Evolutionary conservation across 2,888 invertebrate genomes (phyloP), one percentile per base, ranked within the genome.

Genomic region (Hemithea aestivaria): DNA sequence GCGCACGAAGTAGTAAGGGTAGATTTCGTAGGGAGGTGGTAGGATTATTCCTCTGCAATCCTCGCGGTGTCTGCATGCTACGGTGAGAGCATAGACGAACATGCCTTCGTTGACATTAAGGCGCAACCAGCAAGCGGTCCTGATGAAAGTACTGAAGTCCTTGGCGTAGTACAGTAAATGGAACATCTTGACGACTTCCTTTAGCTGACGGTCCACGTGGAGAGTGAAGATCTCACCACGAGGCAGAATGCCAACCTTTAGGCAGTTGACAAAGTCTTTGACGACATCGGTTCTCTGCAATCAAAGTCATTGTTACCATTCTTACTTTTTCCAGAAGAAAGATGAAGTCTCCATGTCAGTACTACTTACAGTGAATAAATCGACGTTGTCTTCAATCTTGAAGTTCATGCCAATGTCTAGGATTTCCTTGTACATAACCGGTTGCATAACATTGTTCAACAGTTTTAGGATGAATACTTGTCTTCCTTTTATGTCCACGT

Each of bases 1-100:
- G 57, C 91, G 90, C 48, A 92, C 90, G 73, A 90, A 93, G 66
- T 88, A 89, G 78, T 91, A 90, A 0, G 93, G 93, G 48, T 90
- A 84, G 52, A 90, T 83, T 68, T 90, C 90, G 55, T 90, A 90
- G 1, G 87, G 82, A 43, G 90, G 88, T 26, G 90, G 90, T 20
- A 90, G 65, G 16, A 87, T 73, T 35, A 90, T 73, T 20, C 84
- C 84, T 45, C 63, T 80, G 70, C 81, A 83, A 62, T 89, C 88
- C 6, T 78, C 73, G 31, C 88, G 82, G 54, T 89, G 89, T 54
- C 87, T 77, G 48, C 84, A 74, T 22, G 89, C 88, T 4, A 88
- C 80, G 43, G 83, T 87, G 10, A 89, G 70, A 32, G 88, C 89
- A 54, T 89, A 90, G 6, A 88, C 83, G 50, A 90, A 90, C 82